Percentiles rank a stretch among this genome's conserved stretches.
Evolutionary conservation across 1,140 invertebrate genomes (phyloP).

Genomic region (Danaus melanippus): DNA sequence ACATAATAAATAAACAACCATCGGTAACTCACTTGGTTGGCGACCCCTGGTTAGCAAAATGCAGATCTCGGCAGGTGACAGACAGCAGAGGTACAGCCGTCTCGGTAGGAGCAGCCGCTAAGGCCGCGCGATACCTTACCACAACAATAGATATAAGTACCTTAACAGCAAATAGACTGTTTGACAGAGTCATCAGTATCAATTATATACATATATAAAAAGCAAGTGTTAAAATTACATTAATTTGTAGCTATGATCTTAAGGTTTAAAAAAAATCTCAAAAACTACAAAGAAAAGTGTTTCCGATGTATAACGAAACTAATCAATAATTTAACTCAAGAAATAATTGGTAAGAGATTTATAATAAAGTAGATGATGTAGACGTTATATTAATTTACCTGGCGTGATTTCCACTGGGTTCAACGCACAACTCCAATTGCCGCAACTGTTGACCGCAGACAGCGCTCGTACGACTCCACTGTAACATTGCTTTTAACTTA

Average conservation of each 20-base stretch:
- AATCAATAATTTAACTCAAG: too few relatives aligned
- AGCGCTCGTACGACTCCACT: slow-evolving; percentile 62
- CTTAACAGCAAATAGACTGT: too few relatives aligned
- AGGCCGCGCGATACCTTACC: slow-evolving; percentile 57
- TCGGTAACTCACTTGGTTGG: slow-evolving; percentile 46
- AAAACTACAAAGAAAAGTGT: too few relatives aligned
- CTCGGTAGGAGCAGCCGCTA: slow-evolving; percentile 58
- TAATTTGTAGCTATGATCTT: too few relatives aligned
- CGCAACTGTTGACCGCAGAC: slow-evolving; percentile 62
- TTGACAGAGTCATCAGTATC: background rate
- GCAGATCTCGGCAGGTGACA: slow-evolving; percentile 64
- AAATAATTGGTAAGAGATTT: too few relatives aligned
- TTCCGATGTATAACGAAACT: too few relatives aligned
- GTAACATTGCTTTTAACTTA: slow-evolving; percentile 12
- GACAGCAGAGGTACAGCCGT: slow-evolving; percentile 64
- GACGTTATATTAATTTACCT: slow-evolving; percentile 32
- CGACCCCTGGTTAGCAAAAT: slow-evolving; percentile 62
- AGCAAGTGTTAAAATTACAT: too few relatives aligned
- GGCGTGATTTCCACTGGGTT: slow-evolving; percentile 65
- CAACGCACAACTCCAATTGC: slow-evolving; percentile 64
- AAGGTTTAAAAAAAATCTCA: too few relatives aligned
- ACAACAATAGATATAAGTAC: too few relatives aligned
- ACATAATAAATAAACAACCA: too few relatives aligned
- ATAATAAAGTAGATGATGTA: too few relatives aligned
- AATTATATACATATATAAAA: background rate